These are phyloP conservation scores for Pachypanchax playfairii DNA, from an alignment of 2,113 vertebrate species.

Conservation along the genomic window DNA sequence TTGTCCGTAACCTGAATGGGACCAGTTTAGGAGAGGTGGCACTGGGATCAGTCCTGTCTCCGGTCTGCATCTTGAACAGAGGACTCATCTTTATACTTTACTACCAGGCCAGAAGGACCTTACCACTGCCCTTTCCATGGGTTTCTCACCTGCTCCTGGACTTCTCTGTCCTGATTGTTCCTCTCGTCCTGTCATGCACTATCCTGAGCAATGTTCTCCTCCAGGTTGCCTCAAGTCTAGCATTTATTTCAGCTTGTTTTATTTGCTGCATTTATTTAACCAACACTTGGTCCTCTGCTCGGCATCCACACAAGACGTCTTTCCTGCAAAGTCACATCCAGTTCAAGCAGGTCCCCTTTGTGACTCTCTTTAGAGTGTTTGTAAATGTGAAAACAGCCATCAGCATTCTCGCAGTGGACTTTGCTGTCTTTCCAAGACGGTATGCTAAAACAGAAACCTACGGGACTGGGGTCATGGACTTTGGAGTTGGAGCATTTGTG, in stretches of 20 bases:
- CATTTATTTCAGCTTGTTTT: slow-evolving; percentile 57
- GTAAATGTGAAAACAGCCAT: slow-evolving; percentile 88
- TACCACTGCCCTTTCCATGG: slow-evolving; percentile 69
- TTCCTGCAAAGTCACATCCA: slow-evolving; percentile 81
- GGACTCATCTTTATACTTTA: slow-evolving; percentile 83
- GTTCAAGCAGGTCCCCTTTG: slow-evolving; percentile 81
- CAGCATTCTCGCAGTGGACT: slow-evolving; percentile 94
- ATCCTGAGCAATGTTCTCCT: slow-evolving; percentile 79
- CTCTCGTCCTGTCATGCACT: slow-evolving; percentile 85
- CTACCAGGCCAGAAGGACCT: slow-evolving; percentile 64
- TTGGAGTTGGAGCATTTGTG: slow-evolving; percentile 90
- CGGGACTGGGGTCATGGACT: slow-evolving; percentile 94
- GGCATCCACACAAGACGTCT: slow-evolving; percentile 52
- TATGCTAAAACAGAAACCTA: slow-evolving; percentile 94
- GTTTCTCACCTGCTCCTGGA: slow-evolving; percentile 82
- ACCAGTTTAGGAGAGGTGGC: slow-evolving; percentile 88
- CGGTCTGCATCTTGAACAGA: slow-evolving; percentile 85
- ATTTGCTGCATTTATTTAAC: slow-evolving; percentile 73
- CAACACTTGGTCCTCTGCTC: slow-evolving; percentile 37
- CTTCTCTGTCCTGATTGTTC: slow-evolving; percentile 83
- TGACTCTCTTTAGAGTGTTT: slow-evolving; percentile 87
- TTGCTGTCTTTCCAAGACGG: slow-evolving; percentile 88
- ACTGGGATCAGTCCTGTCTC: slow-evolving; percentile 80
- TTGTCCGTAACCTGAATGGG: slow-evolving; percentile 91
- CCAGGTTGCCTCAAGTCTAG: slow-evolving; percentile 64